Evolutionary conservation across 1,140 invertebrate species (phyloP), one percentile per base, ranked within the genome.

Genomic region (Macrobrachium nipponense): DNA sequence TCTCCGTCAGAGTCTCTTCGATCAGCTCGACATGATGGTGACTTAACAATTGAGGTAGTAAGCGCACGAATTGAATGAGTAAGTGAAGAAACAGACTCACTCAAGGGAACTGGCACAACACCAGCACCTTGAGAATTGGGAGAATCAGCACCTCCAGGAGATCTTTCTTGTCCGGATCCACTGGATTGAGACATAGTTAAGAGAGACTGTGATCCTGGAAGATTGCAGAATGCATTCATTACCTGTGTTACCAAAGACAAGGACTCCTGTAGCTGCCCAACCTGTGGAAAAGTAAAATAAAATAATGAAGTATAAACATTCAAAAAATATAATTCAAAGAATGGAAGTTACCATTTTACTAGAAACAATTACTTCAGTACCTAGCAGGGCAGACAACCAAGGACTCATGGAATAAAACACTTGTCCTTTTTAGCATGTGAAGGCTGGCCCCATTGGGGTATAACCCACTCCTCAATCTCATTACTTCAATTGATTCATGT

Each of bases 151-250:
- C 62, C 81, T 3, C 87, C 86, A 20, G 77, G 81, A 17, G 86
- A 85, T 68, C 81, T 77, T 58, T 87, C 81, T 15, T 82, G 73
- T 36, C 81, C 88, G 12, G 86, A 87, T 15, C 82, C 86, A 62
- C 86, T 89, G 15, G 88, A 89, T 79, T 89, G 88, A 17, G 86
- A 87, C 86, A 89, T 87, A 8, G 87, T 87, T 18, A 89, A 66
- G 4, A 89, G 72, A 15, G 88, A 81, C 62, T 89, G 88, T 44
- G 88, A 89, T 12, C 81, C 88, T n/a, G 88, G 88, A 20, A 89
- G 88, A 59, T 89, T 84, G 64, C 88, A 89, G 73, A 89, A 89
- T 15, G 88, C 88, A 79, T 89, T 89, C 88, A 89, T 89, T 59
- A 89, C 88, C 43, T 89, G 86, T 43, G 86, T 89, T 17, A 89